These are phyloP conservation scores for Eupithecia insigniata DNA, from an alignment of 2,888 invertebrate genomes.

Conservation along the genomic window DNA sequence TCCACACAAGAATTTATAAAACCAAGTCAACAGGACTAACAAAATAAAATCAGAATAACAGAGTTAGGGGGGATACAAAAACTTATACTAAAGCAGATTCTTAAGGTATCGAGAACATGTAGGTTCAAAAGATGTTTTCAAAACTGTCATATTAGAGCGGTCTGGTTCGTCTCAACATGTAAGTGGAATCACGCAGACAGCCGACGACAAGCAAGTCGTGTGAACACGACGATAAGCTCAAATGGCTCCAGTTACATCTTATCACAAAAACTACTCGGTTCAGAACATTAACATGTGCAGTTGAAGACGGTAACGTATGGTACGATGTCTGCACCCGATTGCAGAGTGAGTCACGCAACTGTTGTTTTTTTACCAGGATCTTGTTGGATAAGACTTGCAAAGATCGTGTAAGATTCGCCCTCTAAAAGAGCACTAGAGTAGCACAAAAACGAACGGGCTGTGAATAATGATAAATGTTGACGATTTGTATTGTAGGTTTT, in stretches of 20 bases:
- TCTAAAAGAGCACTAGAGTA: background rate
- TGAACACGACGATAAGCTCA: slow-evolving; percentile 67
- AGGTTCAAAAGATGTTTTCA: background rate
- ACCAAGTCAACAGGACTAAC: background rate
- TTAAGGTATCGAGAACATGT: background rate
- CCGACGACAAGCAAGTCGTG: slow-evolving; percentile 56
- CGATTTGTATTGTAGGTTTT: background rate
- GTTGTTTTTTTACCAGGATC: background rate
- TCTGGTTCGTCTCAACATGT: slow-evolving; percentile 11
- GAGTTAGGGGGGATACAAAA: too few species aligned
- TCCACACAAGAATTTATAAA: background rate
- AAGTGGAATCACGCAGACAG: slow-evolving; percentile 5
- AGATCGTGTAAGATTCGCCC: background rate
- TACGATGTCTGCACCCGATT: slow-evolving; percentile 33
- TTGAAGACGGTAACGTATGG: slow-evolving; percentile 29
- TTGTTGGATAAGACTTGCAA: background rate
- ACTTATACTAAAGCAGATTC: background rate
- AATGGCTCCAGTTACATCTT: slow-evolving; percentile 51
- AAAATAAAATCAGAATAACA: background rate
- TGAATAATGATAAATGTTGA: background rate
- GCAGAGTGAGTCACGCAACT: slow-evolving; percentile 16
- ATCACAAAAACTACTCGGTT: slow-evolving; percentile 46
- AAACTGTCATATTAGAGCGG: slow-evolving; percentile 6
- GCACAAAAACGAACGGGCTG: background rate
- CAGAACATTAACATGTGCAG: slow-evolving; percentile 53